Evolutionary conservation across 2,888 invertebrate genomes (phyloP), one percentile per base, ranked within the genome.

Genomic region (Zootermopsis nevadensis): DNA sequence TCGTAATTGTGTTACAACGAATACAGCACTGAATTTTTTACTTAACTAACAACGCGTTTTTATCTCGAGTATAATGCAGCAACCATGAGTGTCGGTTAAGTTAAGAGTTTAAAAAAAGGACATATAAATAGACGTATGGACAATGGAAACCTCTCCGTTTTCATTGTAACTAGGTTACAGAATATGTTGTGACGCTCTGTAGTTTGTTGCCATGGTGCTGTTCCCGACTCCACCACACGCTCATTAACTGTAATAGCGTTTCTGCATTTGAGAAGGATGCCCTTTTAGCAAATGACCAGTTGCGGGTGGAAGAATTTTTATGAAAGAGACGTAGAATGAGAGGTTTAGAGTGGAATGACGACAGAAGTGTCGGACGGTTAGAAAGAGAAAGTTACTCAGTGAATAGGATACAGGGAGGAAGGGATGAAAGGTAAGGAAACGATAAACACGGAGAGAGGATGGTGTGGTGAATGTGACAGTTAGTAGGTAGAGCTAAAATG

Each of bases 191-290:
- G 22, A 55, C 55, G 7, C 22, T 55, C 55, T 60, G 19, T 19
- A 60, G 60, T 27, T 60, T 60, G 60, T 60, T 60, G n/a, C n/a
- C 60, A n/a, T 27, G n/a, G 60, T 15, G n/a, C n/a, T n/a, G n/a
- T 60, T 15, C 4, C 60, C 27, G 27, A 12, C n/a, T n/a, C 10
- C 60, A 60, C 60, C 8, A 7, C 27, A 1, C n/a, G n/a, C 60
- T 60, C 60, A 27, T 60, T 60, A n/a, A 60, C 60, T 60, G 10
- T 60, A 60, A 60, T 60, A 60, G 60, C 60, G n/a, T 60, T 60
- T 60, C n/a, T 60, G n/a, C 15, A 15, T 60, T 60, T n/a, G n/a
- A 60, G 60, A n/a, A 60, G 60, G 4, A 60, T 60, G 60, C 12
- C n/a, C 60, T 60, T 27, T 60, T 60, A 60, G n/a, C 27, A 27